phyloP scores from a whole-genome alignment of 2,888 invertebrate species.

The Thecocarcelia acutangulata region DNA sequence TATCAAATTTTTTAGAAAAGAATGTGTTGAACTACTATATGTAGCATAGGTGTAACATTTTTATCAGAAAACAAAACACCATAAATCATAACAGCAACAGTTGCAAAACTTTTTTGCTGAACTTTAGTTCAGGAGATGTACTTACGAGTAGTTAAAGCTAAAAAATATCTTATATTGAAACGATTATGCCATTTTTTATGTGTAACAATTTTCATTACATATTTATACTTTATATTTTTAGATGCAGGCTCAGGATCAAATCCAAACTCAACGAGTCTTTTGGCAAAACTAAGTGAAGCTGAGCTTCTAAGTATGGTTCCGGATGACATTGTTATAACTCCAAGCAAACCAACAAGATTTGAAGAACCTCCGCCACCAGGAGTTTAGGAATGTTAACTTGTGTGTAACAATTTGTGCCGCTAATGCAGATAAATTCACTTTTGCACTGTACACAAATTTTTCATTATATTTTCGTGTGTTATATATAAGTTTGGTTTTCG shows the following conservation, averaged over 20 bases:
- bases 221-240: slow-evolving; percentile 4
- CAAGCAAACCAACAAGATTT: slow-evolving; percentile 61
- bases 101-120: too few species aligned
- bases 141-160: too few species aligned
- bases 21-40: too few species aligned
- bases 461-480: slow-evolving; percentile 21
- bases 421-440: slow-evolving; percentile 15
- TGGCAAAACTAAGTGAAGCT: slow-evolving; percentile 81
- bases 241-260: slow-evolving; percentile 36
- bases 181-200: too few species aligned
- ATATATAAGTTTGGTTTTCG: slow-evolving; percentile 15
- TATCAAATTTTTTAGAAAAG: too few species aligned
- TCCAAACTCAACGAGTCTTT: slow-evolving; percentile 74
- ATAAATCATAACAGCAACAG: too few species aligned
- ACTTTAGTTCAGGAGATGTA: too few species aligned
- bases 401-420: not conserved
- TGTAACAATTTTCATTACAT: not conserved
- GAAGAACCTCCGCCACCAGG: slow-evolving; percentile 76
- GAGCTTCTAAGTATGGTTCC: slow-evolving; percentile 82
- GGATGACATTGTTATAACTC: slow-evolving; percentile 76
- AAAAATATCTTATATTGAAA: too few species aligned
- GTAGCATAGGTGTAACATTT: too few species aligned
- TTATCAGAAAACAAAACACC: too few species aligned
- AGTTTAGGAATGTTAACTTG: slow-evolving; percentile 68
- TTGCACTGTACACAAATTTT: slow-evolving; percentile 19